These are phyloP conservation scores for Archilochus colubris DNA, from an alignment of 2,113 vertebrate genomes.

Conservation along the genomic window DNA sequence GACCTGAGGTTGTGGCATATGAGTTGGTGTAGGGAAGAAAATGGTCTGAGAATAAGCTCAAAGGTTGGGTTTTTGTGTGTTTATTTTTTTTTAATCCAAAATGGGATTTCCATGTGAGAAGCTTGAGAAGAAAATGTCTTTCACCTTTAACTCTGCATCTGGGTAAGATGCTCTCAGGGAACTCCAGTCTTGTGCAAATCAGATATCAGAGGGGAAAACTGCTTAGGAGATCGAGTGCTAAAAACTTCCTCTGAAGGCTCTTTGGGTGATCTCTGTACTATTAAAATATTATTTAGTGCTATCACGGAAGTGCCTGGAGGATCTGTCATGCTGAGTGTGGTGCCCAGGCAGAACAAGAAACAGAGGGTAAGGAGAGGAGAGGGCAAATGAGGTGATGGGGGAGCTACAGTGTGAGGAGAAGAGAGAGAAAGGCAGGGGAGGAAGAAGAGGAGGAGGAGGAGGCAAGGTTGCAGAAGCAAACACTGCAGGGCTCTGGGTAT, in stretches of 20 bases:
- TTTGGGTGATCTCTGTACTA: background rate
- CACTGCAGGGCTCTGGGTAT: background rate
- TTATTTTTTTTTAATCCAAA: background rate
- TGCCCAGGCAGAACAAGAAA: background rate
- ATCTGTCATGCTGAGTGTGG: background rate
- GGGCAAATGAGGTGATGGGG: conserved; percentile 19
- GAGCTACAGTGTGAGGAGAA: background rate
- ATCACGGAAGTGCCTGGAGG: conserved; percentile 4
- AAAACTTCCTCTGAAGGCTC: background rate
- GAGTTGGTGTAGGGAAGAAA: background rate
- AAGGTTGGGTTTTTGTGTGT: background rate
- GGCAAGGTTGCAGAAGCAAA: background rate
- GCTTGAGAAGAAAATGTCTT: background rate
- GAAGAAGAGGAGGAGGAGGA: background rate
- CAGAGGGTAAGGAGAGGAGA: background rate
- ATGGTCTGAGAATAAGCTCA: background rate
- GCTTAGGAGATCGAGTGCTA: background rate
- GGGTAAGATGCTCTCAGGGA: background rate
- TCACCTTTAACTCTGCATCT: background rate
- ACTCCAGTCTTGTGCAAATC: background rate
- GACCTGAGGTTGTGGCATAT: accelerated
- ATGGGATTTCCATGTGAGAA: background rate
- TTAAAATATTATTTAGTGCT: background rate
- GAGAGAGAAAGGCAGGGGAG: background rate
- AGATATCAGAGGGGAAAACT: background rate